Percentiles rank a stretch among this genome's conserved stretches.
Conservation (phyloP, 2,888 invertebrate genomes). For the Ctena decussata region DNA sequence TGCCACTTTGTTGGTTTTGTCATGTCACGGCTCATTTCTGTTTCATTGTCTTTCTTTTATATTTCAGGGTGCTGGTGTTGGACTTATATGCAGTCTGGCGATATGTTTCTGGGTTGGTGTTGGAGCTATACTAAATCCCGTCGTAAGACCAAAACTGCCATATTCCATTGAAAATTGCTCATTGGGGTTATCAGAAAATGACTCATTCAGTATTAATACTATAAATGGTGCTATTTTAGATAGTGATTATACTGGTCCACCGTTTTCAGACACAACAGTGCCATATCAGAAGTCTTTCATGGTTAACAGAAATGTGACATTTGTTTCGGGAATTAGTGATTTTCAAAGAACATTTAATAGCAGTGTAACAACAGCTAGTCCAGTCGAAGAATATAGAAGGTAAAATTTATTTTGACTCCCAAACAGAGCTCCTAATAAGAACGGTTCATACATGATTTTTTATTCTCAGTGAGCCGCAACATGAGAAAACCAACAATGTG, state of each 20-base stretch:
- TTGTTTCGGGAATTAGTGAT: background rate
- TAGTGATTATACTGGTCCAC: background rate
- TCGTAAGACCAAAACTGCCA: background rate
- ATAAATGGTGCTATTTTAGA: background rate
- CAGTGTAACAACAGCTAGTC: background rate
- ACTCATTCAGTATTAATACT: background rate
- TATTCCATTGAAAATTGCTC: background rate
- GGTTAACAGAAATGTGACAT: background rate
- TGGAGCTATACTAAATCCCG: background rate
- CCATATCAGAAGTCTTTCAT: background rate
- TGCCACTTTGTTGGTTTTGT: too few species aligned
- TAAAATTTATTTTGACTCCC: background rate
- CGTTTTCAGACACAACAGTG: background rate
- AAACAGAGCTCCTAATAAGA: background rate
- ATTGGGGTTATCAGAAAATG: background rate
- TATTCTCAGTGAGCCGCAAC: too few species aligned
- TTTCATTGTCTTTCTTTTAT: too few species aligned
- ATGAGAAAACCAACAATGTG: too few species aligned
- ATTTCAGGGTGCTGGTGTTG: constrained; percentile 2
- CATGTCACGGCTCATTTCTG: too few species aligned
- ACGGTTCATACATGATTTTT: background rate
- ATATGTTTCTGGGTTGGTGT: constrained; percentile 1
- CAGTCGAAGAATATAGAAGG: background rate
- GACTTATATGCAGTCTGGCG: background rate
- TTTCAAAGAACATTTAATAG: background rate